Conservation (phyloP, 2,113 vertebrate species). For the Tringa solitaria region DNA sequence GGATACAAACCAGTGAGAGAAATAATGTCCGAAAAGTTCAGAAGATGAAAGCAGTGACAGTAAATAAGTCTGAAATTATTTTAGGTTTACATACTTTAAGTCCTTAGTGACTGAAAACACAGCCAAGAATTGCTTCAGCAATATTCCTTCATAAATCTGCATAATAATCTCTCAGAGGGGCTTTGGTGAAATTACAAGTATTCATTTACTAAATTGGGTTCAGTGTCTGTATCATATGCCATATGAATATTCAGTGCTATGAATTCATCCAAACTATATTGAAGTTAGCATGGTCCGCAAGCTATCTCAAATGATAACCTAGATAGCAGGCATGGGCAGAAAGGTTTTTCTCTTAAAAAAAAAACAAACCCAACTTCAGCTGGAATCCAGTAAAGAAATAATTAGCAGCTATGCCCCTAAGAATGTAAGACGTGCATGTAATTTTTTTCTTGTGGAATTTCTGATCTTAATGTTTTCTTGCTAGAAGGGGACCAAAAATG, state of each 20-base stretch:
- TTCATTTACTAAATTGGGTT: slow-evolving; percentile 86
- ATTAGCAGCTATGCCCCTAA: not conserved
- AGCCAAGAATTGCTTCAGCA: slow-evolving; percentile 79
- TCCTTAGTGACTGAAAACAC: slow-evolving; percentile 71
- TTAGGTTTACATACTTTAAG: slow-evolving; percentile 73
- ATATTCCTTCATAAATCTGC: slow-evolving; percentile 81
- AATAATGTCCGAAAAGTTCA: slow-evolving; percentile 69
- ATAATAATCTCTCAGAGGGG: slow-evolving; percentile 80
- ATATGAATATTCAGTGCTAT: slow-evolving; percentile 78
- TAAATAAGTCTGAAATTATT: slow-evolving; percentile 70
- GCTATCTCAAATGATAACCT: slow-evolving; percentile 9
- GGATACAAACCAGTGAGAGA: slow-evolving; percentile 57
- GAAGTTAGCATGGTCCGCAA: slow-evolving; percentile 63
- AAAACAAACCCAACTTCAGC: not conserved
- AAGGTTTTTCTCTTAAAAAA: not conserved
- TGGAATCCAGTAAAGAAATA: slow-evolving; percentile 15
- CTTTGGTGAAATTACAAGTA: slow-evolving; percentile 82
- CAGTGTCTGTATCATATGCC: slow-evolving; percentile 75
- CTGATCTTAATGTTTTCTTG: slow-evolving; percentile 9
- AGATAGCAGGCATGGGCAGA: slow-evolving; percentile 17
- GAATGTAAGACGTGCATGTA: not conserved
- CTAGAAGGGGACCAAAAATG: slow-evolving; percentile 19
- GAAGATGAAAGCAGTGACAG: slow-evolving; percentile 61
- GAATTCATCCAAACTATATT: slow-evolving; percentile 67
- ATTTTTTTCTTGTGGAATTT: not conserved